A percentile compares a stretch with the other conserved stretches of the same genome.
Conservation (phyloP, 2,113 vertebrate species). For the Orycteropus afer region DNA sequence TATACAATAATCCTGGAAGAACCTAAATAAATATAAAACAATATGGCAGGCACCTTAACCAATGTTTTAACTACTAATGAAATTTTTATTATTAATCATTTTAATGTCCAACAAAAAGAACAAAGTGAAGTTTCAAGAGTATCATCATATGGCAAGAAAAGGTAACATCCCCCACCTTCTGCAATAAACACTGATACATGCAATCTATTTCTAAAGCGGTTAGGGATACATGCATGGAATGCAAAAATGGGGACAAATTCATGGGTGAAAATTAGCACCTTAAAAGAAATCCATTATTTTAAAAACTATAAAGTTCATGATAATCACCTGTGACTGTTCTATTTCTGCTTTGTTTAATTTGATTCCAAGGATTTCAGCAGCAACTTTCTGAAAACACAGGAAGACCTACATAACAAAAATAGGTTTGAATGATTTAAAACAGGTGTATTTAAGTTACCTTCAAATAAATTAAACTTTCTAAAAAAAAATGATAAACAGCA, state of each 20-base stretch:
- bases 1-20: background rate
- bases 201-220: background rate
- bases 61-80: conserved; percentile 13
- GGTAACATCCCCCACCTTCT: background rate
- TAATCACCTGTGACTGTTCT: conserved; percentile 98
- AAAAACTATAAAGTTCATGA: conserved; percentile 71
- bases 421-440: conserved; percentile 85
- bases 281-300: conserved; percentile 57
- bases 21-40: background rate
- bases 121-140: conserved; percentile 3
- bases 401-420: conserved; percentile 91
- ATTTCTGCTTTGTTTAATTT: conserved; percentile 99
- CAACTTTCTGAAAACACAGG: conserved; percentile 98
- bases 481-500: conserved; percentile 82
- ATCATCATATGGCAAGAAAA: background rate
- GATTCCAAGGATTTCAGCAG: conserved; percentile 97
- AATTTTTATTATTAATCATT: background rate
- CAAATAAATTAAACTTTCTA: conserved; percentile 79
- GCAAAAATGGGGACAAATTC: background rate
- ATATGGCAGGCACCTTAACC: background rate
- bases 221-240: background rate
- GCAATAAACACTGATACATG: conserved; percentile 1
- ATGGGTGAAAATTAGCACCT: conserved; percentile 11
- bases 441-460: conserved; percentile 82
- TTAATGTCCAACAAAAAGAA: background rate